Percentiles rank a stretch among this genome's conserved stretches.
Evolutionary conservation across 1,140 invertebrate species (phyloP).

Genomic region (Ceratoteleas bidentatus): DNA sequence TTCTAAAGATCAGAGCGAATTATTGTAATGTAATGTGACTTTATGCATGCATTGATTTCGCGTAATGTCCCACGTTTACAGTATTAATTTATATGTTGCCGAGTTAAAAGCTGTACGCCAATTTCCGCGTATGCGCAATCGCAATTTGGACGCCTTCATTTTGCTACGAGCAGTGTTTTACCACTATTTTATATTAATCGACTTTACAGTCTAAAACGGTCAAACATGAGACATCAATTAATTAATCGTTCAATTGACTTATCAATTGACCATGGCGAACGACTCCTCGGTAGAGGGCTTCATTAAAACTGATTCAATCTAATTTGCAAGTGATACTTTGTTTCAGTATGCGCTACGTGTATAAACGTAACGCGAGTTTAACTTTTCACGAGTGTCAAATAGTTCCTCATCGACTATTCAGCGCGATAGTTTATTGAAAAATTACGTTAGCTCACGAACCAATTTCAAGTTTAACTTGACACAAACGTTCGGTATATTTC

Average conservation of each 20-base stretch:
- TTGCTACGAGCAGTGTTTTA: background rate
- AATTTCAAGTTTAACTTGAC: conserved; percentile 18
- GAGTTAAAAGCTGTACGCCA: too few species aligned
- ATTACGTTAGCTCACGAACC: conserved; percentile 28
- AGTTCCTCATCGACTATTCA: conserved; percentile 32
- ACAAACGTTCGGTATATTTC: conserved; percentile 9
- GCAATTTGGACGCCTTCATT: background rate
- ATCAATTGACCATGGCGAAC: conserved; percentile 45
- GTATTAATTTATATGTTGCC: too few species aligned
- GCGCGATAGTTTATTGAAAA: conserved; percentile 41
- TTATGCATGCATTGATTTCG: too few species aligned
- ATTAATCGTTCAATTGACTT: conserved; percentile 53
- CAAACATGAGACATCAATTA: conserved; percentile 38
- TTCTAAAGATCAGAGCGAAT: too few species aligned
- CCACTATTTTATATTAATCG: background rate
- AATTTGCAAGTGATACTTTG: conserved; percentile 57
- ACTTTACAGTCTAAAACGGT: conserved; percentile 21
- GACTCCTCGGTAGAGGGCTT: conserved; percentile 40
- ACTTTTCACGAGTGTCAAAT: conserved; percentile 54
- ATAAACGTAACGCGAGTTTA: conserved; percentile 51
- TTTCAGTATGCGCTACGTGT: conserved; percentile 52
- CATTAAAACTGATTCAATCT: conserved; percentile 58
- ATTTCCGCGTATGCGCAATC: too few species aligned
- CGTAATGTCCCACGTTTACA: too few species aligned
- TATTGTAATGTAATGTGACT: too few species aligned